Conservation (phyloP, 2,797 vertebrate species). For the Megaceryle alcyon region DNA sequence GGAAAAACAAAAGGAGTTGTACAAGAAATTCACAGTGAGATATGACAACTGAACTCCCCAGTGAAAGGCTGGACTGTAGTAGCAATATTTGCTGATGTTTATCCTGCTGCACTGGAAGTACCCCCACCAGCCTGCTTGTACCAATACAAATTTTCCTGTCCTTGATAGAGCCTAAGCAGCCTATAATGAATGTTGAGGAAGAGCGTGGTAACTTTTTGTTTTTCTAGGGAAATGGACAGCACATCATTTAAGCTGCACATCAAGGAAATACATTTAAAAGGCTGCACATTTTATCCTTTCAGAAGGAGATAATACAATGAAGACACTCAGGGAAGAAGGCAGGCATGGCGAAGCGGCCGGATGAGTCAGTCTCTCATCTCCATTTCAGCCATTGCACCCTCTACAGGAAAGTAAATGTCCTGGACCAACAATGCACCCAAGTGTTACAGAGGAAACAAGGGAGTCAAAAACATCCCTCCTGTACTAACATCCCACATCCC, state of each 20-base stretch:
- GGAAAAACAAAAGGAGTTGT: not conserved
- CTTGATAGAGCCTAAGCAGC: fast-evolving
- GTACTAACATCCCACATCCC: not conserved
- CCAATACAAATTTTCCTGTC: not conserved
- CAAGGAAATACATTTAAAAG: not conserved
- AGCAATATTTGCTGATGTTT: not conserved
- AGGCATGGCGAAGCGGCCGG: not conserved
- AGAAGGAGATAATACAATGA: not conserved
- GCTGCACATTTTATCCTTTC: not conserved
- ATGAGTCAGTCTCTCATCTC: not conserved
- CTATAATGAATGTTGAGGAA: not conserved
- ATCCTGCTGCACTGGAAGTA: not conserved
- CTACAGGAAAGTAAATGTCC: not conserved
- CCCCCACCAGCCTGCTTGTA: too few relatives aligned
- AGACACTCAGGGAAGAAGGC: not conserved
- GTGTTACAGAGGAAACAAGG: not conserved
- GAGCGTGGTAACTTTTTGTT: not conserved
- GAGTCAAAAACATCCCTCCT: not conserved
- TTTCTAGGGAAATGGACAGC: not conserved
- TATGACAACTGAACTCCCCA: not conserved
- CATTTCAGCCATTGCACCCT: not conserved
- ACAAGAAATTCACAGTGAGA: not conserved
- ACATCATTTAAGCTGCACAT: not conserved
- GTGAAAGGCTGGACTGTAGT: not conserved
- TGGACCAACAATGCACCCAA: fast-evolving